These are phyloP conservation scores for Pyxicephalus adspersus DNA, from an alignment of 2,113 vertebrate species.

Conservation along the genomic window DNA sequence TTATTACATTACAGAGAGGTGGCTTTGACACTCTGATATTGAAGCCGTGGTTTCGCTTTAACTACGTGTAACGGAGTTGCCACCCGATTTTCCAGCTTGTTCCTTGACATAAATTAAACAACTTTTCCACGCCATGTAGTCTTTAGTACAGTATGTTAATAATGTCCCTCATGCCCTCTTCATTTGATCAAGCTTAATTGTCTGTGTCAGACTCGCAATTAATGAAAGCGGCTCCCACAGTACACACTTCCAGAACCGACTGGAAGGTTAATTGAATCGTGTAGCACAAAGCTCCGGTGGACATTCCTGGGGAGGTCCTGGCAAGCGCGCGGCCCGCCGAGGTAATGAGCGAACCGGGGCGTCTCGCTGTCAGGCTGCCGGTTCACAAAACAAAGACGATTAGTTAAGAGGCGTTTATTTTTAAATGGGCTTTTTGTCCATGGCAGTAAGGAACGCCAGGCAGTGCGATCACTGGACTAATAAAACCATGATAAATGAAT, in stretches of 20 bases:
- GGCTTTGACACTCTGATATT: no score
- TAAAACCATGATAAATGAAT: no score
- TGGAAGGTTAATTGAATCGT: conserved; percentile 86
- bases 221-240: conserved; percentile 72
- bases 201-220: conserved; percentile 82
- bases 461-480: no score
- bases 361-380: conserved; percentile 60
- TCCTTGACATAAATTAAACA: conserved; percentile 77
- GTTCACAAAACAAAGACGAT: conserved; percentile 11
- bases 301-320: conserved; percentile 69
- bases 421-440: no score
- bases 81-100: conserved; percentile 53
- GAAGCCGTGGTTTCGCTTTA: neutral
- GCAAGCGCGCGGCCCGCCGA: conserved; percentile 65
- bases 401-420: neutral
- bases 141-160: conserved; percentile 79
- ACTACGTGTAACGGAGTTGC: conserved; percentile 9
- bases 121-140: conserved; percentile 73
- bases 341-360: conserved; percentile 67
- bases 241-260: conserved; percentile 77
- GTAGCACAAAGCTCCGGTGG: conserved; percentile 70
- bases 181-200: conserved; percentile 82
- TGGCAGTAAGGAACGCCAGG: no score
- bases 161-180: conserved; percentile 76
- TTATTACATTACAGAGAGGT: no score